Evolutionary conservation across 2,113 vertebrate genomes (phyloP).

Genomic region (Dasyurus viverrinus): DNA sequence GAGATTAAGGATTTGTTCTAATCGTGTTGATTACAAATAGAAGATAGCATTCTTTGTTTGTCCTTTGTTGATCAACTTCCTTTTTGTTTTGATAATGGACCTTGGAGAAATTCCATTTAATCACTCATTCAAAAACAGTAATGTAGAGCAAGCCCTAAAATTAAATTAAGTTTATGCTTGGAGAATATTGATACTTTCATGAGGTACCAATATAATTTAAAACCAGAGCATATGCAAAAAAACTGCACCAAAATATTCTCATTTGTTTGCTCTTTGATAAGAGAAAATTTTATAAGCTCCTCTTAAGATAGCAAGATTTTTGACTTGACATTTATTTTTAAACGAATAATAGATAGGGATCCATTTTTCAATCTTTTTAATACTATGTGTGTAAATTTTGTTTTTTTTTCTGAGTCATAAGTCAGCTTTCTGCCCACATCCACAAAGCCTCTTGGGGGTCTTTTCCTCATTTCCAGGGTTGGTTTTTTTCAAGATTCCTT

Average conservation of each 20-base stretch:
- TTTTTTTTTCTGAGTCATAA: not conserved
- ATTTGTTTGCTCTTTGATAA: not conserved
- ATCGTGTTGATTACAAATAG: not conserved
- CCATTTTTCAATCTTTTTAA: not conserved
- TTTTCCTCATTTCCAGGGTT: not conserved
- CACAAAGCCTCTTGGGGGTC: not conserved
- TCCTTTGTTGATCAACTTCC: not conserved
- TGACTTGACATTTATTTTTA: not conserved
- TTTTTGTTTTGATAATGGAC: too few species aligned
- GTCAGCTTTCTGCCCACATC: not conserved
- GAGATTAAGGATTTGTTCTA: not conserved
- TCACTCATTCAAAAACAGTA: not conserved
- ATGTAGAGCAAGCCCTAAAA: not conserved
- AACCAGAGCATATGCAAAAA: slow-evolving; percentile 8
- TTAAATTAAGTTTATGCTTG: not conserved
- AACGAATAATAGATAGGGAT: not conserved
- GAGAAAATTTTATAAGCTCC: not conserved
- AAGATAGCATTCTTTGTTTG: not conserved
- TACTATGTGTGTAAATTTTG: not conserved
- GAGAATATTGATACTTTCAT: not conserved
- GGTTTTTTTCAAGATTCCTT: not conserved
- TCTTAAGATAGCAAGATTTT: not conserved
- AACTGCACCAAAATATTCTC: slow-evolving; percentile 4
- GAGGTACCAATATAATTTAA: slow-evolving; percentile 15
- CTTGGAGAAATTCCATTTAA: not conserved